These are phyloP conservation scores for Cryptocephalus primarius DNA, from an alignment of 2,888 invertebrate species.

Conservation along the genomic window DNA sequence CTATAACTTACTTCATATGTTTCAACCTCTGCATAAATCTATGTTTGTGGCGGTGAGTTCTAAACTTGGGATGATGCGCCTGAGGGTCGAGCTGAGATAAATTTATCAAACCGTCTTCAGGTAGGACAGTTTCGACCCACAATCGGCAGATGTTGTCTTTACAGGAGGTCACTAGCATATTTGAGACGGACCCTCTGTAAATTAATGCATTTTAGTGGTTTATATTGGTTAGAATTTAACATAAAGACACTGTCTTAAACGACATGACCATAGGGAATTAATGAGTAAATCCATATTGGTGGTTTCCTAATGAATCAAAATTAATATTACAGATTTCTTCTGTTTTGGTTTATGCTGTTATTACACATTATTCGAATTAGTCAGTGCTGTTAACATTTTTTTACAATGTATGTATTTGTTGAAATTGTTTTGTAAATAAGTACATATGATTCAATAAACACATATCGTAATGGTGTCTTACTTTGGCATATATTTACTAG, in stretches of 20 bases:
- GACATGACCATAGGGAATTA: too few species aligned
- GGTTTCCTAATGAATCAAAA: conserved; percentile 9
- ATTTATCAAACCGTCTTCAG: conserved; percentile 84
- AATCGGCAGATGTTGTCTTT: conserved; percentile 97
- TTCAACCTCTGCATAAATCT: conserved; percentile 92
- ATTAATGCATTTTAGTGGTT: not conserved
- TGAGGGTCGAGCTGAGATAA: conserved; percentile 54
- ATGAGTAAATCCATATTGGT: too few species aligned
- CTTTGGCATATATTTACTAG: conserved; percentile 99
- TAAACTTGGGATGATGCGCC: conserved; percentile 60
- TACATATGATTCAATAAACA: too few species aligned
- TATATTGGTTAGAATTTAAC: not conserved
- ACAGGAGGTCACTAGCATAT: conserved; percentile 96
- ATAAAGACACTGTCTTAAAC: too few species aligned
- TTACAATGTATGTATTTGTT: too few species aligned
- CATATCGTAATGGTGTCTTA: conserved; percentile 34
- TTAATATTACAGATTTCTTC: too few species aligned
- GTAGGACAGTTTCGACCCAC: conserved; percentile 96
- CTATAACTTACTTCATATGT: conserved; percentile 75
- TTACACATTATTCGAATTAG: too few species aligned
- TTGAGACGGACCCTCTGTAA: conserved; percentile 85
- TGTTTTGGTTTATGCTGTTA: too few species aligned
- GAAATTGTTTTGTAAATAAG: too few species aligned
- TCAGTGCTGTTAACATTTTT: too few species aligned
- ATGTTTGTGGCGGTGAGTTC: conserved; percentile 90